Evolutionary conservation across 1,140 invertebrate genomes (phyloP).

Genomic region (Melanaphis sacchari): DNA sequence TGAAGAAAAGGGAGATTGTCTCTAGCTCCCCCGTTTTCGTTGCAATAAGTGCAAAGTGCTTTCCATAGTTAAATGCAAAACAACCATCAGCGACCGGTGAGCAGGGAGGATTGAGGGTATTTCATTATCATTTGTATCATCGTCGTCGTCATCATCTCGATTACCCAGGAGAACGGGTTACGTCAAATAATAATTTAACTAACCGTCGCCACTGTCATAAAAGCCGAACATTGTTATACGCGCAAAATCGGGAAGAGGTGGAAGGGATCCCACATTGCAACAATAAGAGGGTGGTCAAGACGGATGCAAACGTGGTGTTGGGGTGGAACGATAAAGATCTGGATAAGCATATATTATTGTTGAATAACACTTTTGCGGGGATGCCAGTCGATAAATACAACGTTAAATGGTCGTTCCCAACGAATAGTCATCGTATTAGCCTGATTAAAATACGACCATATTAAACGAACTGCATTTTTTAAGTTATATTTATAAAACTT

Average conservation of each 20-base stretch:
- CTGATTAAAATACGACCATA: background rate
- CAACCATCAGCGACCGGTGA: background rate
- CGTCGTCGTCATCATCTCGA: background rate
- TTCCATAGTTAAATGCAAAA: constrained; percentile 22
- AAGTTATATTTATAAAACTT: background rate
- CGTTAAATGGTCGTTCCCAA: background rate
- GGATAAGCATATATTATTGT: background rate
- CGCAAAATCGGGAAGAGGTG: background rate
- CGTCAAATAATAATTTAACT: constrained; percentile 31
- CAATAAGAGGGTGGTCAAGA: background rate
- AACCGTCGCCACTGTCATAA: background rate
- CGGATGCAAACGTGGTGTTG: background rate
- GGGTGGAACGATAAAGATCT: background rate
- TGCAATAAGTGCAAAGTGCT: constrained; percentile 12
- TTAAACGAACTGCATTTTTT: background rate
- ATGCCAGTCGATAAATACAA: background rate
- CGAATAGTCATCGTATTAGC: background rate
- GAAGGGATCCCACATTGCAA: background rate
- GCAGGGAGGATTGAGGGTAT: background rate
- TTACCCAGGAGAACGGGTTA: background rate
- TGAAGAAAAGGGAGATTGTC: background rate
- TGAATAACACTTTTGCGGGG: background rate
- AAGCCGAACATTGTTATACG: constrained; percentile 5
- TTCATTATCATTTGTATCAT: constrained; percentile 28
- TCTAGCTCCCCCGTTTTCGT: background rate